A percentile compares a stretch with the other conserved stretches of the same genome.
Evolutionary conservation across 2,113 vertebrate species (phyloP).

Genomic region (Emydocephalus ijimae): DNA sequence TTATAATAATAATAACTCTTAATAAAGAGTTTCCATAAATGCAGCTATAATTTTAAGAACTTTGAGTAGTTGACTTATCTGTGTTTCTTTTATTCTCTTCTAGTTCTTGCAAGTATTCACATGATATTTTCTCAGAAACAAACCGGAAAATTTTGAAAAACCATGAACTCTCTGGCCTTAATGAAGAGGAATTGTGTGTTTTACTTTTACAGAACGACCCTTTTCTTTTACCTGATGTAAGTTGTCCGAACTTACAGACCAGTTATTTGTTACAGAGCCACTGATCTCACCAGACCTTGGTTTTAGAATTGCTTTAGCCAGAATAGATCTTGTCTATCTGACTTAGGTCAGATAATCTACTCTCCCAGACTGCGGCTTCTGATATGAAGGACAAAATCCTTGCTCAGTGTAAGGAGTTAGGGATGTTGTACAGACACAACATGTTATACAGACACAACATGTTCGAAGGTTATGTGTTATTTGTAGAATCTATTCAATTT

Average conservation of each 20-base stretch:
- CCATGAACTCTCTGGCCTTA: slow-evolving; percentile 64
- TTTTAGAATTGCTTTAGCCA: neutral
- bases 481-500: neutral
- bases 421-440: neutral
- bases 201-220: slow-evolving; percentile 75
- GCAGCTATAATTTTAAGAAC: neutral
- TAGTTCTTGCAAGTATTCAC: slow-evolving; percentile 68
- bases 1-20: no score
- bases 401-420: neutral
- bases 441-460: neutral
- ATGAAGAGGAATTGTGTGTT: slow-evolving; percentile 66
- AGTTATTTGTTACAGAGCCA: neutral
- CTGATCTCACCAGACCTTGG: neutral
- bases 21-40: no score
- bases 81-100: slow-evolving; percentile 48
- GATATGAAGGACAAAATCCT: neutral
- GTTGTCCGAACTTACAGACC: slow-evolving; percentile 32
- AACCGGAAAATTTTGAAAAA: slow-evolving; percentile 68
- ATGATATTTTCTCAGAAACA: slow-evolving; percentile 56
- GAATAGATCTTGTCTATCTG: neutral
- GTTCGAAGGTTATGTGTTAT: neutral
- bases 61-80: neutral
- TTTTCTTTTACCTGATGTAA: slow-evolving; percentile 74
- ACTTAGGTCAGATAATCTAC: neutral
- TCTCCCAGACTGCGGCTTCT: neutral